Percentiles rank a stretch among this genome's conserved stretches.
These are phyloP conservation scores for Dreissena polymorpha DNA, from an alignment of 1,140 invertebrate species.

Conservation along the genomic window DNA sequence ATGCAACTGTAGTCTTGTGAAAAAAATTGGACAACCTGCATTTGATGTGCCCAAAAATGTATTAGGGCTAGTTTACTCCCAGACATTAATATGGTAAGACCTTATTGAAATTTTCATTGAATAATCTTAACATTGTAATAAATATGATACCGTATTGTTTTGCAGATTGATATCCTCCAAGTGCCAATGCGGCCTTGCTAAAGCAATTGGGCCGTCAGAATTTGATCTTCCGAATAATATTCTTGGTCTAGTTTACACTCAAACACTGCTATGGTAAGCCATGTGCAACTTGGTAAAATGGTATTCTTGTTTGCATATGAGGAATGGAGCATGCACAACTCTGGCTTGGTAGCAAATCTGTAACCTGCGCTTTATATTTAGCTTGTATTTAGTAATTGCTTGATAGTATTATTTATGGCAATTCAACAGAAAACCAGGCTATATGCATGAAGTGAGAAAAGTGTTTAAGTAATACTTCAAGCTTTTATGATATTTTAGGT, in stretches of 20 bases:
- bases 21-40: slow-evolving; percentile 82
- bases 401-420: too few relatives aligned
- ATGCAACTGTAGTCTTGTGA: slow-evolving; percentile 42
- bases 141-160: slow-evolving; percentile 3
- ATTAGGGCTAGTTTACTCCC: slow-evolving; percentile 91
- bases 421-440: too few relatives aligned
- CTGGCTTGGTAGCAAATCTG: too few relatives aligned
- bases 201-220: slow-evolving; percentile 81
- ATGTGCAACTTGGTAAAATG: background rate
- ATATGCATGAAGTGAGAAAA: too few relatives aligned
- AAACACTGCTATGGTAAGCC: slow-evolving; percentile 88
- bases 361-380: too few relatives aligned
- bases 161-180: slow-evolving; percentile 61
- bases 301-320: too few relatives aligned
- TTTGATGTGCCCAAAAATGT: slow-evolving; percentile 92
- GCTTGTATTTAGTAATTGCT: too few relatives aligned
- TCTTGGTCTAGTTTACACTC: slow-evolving; percentile 91
- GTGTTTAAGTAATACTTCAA: too few relatives aligned
- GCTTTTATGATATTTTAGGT: too few relatives aligned
- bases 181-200: slow-evolving; percentile 51
- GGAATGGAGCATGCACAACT: too few relatives aligned
- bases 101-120: background rate
- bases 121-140: background rate
- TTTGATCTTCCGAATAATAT: slow-evolving; percentile 92
- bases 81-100: slow-evolving; percentile 88